These are phyloP conservation scores for Rousettus madagascariensis DNA, from an alignment of 2,797 vertebrate species.

Conservation along the genomic window DNA sequence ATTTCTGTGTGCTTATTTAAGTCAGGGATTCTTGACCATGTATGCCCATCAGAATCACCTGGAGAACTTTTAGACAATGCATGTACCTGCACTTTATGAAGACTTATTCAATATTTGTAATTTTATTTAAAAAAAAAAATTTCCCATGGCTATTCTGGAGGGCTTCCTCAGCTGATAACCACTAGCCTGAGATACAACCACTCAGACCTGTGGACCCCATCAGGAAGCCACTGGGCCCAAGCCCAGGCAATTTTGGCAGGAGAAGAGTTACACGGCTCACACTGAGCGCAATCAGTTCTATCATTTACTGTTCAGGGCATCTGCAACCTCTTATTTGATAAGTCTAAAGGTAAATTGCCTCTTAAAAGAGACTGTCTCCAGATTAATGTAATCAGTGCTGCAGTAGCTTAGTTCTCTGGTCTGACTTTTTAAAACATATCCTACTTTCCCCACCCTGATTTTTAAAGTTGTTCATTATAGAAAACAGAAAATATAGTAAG, in stretches of 20 bases:
- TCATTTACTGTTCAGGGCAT: background rate
- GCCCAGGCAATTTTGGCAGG: background rate
- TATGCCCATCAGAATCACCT: background rate
- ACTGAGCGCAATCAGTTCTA: background rate
- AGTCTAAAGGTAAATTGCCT: conserved; percentile 53
- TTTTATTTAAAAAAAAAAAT: background rate
- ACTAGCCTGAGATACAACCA: background rate
- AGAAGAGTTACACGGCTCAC: background rate
- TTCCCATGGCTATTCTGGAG: background rate
- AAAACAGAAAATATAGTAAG: conserved; percentile 27
- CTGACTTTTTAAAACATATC: conserved; percentile 35
- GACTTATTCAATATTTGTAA: background rate
- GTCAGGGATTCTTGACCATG: background rate
- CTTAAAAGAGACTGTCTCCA: conserved; percentile 58
- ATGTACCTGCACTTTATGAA: background rate
- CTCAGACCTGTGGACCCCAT: background rate
- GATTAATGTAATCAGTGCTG: conserved; percentile 60
- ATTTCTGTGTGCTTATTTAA: background rate
- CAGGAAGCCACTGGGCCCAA: background rate
- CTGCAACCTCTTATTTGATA: conserved; percentile 46
- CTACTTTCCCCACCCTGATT: background rate
- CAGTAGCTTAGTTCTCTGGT: conserved; percentile 48
- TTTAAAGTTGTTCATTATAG: background rate
- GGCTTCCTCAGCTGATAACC: background rate
- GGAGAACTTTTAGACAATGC: background rate